Evolutionary conservation across 2,888 invertebrate species (phyloP).

Genomic region (Hirtodrosophila confusa): DNA sequence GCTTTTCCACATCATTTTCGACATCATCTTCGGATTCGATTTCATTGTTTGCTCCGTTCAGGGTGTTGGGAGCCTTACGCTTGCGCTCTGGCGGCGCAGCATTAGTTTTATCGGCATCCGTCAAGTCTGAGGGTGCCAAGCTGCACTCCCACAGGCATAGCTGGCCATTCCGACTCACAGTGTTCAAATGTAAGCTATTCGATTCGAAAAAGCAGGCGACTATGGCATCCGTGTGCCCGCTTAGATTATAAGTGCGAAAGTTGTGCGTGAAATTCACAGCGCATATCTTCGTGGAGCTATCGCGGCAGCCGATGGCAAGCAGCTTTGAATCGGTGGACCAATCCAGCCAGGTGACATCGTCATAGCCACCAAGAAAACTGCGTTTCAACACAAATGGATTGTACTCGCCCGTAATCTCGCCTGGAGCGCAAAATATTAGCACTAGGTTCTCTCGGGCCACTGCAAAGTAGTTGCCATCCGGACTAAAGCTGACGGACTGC

Average conservation of each 20-base stretch:
- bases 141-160: constrained; percentile 92
- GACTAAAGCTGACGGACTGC: constrained; percentile 93
- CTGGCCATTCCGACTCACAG: constrained; percentile 93
- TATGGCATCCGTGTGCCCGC: constrained; percentile 93
- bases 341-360: constrained; percentile 93
- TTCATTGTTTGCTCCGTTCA: constrained; percentile 75
- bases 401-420: constrained; percentile 91
- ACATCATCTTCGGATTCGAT: constrained; percentile 89
- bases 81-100: constrained; percentile 38
- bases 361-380: constrained; percentile 92
- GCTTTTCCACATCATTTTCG: constrained; percentile 75
- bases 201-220: constrained; percentile 95
- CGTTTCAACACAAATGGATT: constrained; percentile 94
- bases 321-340: constrained; percentile 97
- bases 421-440: constrained; percentile 94
- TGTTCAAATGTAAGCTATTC: constrained; percentile 92
- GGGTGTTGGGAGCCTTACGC: background rate
- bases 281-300: constrained; percentile 94
- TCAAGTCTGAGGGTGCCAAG: constrained; percentile 88
- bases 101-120: constrained; percentile 13
- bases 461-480: constrained; percentile 96
- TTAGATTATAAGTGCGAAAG: constrained; percentile 90
- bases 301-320: constrained; percentile 95
- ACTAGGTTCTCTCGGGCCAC: constrained; percentile 94
- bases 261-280: constrained; percentile 90